Base-by-base conservation (phyloP, 1,140 invertebrate genomes). In the Manduca sexta region DNA sequence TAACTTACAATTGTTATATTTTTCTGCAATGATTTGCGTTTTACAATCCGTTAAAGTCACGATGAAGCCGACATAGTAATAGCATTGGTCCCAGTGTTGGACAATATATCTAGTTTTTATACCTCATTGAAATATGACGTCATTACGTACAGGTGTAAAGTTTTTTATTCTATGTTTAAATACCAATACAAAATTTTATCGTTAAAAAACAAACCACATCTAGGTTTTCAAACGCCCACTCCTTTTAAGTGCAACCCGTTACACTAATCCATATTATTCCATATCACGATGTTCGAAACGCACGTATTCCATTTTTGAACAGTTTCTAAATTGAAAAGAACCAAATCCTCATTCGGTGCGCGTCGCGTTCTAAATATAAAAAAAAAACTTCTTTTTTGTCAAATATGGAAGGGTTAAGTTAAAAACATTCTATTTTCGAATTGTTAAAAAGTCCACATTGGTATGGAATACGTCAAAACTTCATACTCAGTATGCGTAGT, bases 371-470 rank as follows among this genome's bases (percentile, higher is more conserved):
- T 82, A 85, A 85, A 83, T 85, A 74, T 84, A 83, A 83, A 84
- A 83, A 45, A 34, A 84, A 81, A 83, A 71, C 65, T 66, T 77
- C 74, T 80, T 85, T 69, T 74, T 83, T 82, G 77, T 84, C 81
- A 84, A 84, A 84, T 84, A 84, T 82, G 81, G 81, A 84, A 84
- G 81, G 81, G 81, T 84, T 84, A 84, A 82, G 78, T 82, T 82
- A 82, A 84, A 84, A 83, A 83, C 79, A 75, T 83, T 84, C 81
- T 84, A 84, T 84, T 84, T 84, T 84, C 54, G 77, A 83, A 80
- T 81, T 81, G 74, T 83, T 84, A 83, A 84, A 84, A 84, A 84
- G 72, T 81, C 69, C 64, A 81, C 81, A 81, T 84, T 84, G n/a
- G 81, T 84, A 83, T 84, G 75, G 77, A 84, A 84, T 84, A 83